Conservation (phyloP, 2,113 vertebrate genomes). For the Pagrus major region DNA sequence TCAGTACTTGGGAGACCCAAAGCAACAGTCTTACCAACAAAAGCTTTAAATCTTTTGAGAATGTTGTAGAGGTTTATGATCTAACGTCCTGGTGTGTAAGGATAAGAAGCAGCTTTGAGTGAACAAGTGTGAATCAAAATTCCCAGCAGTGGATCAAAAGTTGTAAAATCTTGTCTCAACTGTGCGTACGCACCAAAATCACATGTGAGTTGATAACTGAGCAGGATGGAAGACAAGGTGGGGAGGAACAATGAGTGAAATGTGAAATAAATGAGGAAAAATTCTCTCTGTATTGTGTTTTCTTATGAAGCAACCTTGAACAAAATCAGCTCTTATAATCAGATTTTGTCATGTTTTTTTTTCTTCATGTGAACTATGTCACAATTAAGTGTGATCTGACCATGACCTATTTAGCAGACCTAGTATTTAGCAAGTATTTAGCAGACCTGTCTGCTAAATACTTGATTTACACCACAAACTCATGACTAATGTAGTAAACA, state of each 20-base stretch:
- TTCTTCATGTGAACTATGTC: not conserved
- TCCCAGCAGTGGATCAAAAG: not conserved
- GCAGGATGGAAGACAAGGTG: not conserved
- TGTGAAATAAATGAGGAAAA: too few relatives aligned
- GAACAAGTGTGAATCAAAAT: not conserved
- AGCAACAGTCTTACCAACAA: too few relatives aligned
- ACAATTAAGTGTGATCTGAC: not conserved
- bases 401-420: too few relatives aligned
- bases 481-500: too few relatives aligned
- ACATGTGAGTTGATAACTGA: not conserved
- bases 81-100: fast-evolving
- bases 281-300: too few relatives aligned
- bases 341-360: not conserved
- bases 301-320: not conserved
- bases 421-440: too few relatives aligned
- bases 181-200: not conserved
- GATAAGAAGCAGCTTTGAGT: not conserved
- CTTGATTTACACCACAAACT: not conserved
- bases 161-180: not conserved
- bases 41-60: not conserved
- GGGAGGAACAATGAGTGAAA: not conserved
- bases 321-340: not conserved
- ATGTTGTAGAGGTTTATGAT: not conserved
- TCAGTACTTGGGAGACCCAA: too few relatives aligned
- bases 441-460: not conserved